Base-by-base conservation (phyloP, 2,888 invertebrate genomes). In the Myopa testacea region DNA sequence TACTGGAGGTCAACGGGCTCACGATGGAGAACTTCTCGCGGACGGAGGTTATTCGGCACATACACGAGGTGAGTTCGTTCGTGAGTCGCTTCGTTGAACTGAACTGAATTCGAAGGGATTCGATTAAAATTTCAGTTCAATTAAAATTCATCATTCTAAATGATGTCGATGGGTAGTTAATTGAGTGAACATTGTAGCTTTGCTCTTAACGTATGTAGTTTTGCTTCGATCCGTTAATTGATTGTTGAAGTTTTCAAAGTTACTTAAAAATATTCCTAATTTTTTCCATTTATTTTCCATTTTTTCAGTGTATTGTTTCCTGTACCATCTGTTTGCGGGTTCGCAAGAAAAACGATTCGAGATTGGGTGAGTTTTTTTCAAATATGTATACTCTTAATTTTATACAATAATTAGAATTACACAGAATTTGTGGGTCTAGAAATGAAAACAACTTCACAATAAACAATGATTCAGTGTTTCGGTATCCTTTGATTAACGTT, bases 1-100 rank as follows among this genome's bases (percentile, higher is more conserved):
- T 99, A 89, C 92, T 98, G 90, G 98, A 98, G 91, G 96, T 99
- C 83, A 99, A 99, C 90, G 98, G 98, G 85, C 95, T 95, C 84
- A 94, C 94, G 82, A 91, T 98, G 86, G 96, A 97, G 86, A 95
- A 97, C 90, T 95, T 96, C 90, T 95, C 96, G 78, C 94, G 97
- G 88, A 93, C 95, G 0, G 97, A 98, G 90, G 96, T 98, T 86
- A 95, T 98, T 84, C 94, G 95, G 55, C 96, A 98, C 88, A 98
- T 98, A 87, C 97, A 98, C 88, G 95, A 98, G 94, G 98, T 98
- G 90, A 89, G 89, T 84, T 6, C 12, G 12, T 58, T 58, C n/a
- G 58, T 12, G 4, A 8, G 58, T n/a, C n/a, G n/a, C n/a, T n/a
- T n/a, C n/a, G n/a, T n/a, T n/a, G n/a, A n/a, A n/a, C n/a, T n/a